Evolutionary conservation across 2,888 invertebrate genomes (phyloP), one percentile per base, ranked within the genome.

Genomic region (Theodoxus fluviatilis): DNA sequence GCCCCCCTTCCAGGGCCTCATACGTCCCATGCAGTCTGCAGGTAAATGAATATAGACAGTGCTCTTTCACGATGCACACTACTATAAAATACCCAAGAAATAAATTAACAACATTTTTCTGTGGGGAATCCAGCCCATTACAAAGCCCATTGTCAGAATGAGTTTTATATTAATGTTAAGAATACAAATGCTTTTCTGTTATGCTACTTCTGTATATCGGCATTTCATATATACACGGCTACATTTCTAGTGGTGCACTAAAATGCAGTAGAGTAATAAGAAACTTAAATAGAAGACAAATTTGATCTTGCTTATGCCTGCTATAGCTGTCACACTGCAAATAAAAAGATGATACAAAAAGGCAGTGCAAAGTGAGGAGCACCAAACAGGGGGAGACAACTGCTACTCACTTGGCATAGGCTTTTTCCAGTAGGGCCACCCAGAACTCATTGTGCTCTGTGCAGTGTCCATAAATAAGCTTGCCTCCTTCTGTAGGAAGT

Each of bases 1-100:
- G 87, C 0, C 89, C 89, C 9, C 88, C 88, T 74, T 87, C 88
- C 65, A 89, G 77, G 15, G 88, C 87, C 73, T 87, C 87, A 76
- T 88, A 89, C 1, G 86, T 87, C 0, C 88, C 88, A 77, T 89
- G 88, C 15, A 89, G 76, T 74, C 88, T 88, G 74, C 1, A 75
- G 55, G 18, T 18, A 59, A 40, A 65, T 3, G 25, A 55, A 12
- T 40, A 57, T n/a, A n/a, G n/a, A n/a, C n/a, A n/a, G n/a, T n/a
- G n/a, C n/a, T n/a, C n/a, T n/a, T n/a, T n/a, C n/a, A n/a, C n/a
- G n/a, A n/a, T n/a, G n/a, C n/a, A n/a, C n/a, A n/a, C n/a, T n/a
- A n/a, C n/a, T n/a, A n/a, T n/a, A n/a, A n/a, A n/a, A n/a, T n/a
- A n/a, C n/a, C n/a, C n/a, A n/a, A n/a, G n/a, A n/a, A n/a, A n/a